Base-by-base conservation (phyloP, 2,797 vertebrate genomes). In the Etheostoma perlongum region DNA sequence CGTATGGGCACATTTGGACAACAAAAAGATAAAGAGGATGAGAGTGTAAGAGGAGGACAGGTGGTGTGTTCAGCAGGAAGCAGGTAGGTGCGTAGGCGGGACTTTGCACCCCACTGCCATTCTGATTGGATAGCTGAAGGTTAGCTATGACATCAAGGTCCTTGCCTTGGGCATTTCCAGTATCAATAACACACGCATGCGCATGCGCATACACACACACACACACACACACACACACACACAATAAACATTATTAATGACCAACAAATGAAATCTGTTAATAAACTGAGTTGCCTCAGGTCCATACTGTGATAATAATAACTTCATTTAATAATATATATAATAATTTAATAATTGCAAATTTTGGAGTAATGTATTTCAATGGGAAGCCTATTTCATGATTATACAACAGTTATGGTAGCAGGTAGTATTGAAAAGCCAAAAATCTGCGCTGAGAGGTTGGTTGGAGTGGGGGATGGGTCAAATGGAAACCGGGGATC, bases 71-170 rank as follows among this genome's bases (percentile, higher is more conserved):
- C 91, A 83, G 91, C 87, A 83, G 91, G 93, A 83, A 86, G 85
- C 88, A 85, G 79, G 80, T 87, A 89, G 78, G 63, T 82, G 86
- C 14, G 79, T 85, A 89, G 91, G 90, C 67, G 88, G 89, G 85
- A 85, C 83, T 77, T 79, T 86, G 84, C 90, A 84, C 86, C 92
- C 90, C 52, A 77, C 91, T 92, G 93, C 55, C 82, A 67, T 78
- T 90, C 88, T 92, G 93, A 94, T 94, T 92, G 91, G 89, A 92
- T 86, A 82, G 81, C 77, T 64, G 63, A 81, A 81, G 76, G 79
- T 76, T 78, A 73, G 83, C 81, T 85, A 81, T 84, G 88, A 77
- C 85, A 81, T 83, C 53, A 77, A 72, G 2, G 88, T 83, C 89
- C 92, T 93, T 93, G 83, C 92, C 88, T 81, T 27, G 68, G 84